phyloP scores from a whole-genome alignment of 2,797 vertebrate species.

The Enteromius trimaculatus region DNA sequence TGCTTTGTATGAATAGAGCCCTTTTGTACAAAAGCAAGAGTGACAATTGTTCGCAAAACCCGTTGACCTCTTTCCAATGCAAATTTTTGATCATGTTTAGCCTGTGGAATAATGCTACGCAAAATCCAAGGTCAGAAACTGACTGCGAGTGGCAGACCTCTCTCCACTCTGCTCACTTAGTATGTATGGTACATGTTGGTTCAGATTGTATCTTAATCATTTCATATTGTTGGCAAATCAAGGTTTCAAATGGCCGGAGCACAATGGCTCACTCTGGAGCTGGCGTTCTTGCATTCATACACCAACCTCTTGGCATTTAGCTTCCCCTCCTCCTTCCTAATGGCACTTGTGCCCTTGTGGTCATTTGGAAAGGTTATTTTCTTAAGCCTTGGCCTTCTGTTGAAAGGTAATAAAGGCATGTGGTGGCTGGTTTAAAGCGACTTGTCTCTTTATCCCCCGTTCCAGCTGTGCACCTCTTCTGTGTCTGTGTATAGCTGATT shows the following conservation, averaged over 20 bases:
- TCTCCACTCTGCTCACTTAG: conserved; percentile 3
- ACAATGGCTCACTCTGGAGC: conserved; percentile 59
- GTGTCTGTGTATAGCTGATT: conserved; percentile 79
- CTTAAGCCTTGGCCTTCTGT: conserved; percentile 70
- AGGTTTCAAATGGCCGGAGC: conserved; percentile 54
- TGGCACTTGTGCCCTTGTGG: conserved; percentile 70
- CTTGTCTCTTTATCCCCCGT: conserved; percentile 71
- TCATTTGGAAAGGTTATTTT: conserved; percentile 71
- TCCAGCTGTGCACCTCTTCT: conserved; percentile 71
- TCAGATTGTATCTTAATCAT: conserved; percentile 58
- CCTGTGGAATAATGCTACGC: conserved; percentile 16
- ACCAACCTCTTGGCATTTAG: conserved; percentile 70
- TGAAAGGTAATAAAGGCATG: conserved; percentile 73
- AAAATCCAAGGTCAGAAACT: conserved; percentile 14
- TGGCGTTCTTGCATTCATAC: conserved; percentile 63
- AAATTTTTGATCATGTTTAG: conserved; percentile 12
- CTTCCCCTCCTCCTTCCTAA: conserved; percentile 52
- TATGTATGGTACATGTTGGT: conserved; percentile 27
- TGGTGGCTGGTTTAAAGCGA: conserved; percentile 59
- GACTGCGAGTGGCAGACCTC: background rate
- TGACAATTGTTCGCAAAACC: conserved; percentile 19
- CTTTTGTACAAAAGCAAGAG: conserved; percentile 1
- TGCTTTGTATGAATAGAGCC: background rate
- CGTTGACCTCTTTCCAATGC: conserved; percentile 11
- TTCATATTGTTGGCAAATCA: conserved; percentile 65